A percentile compares a stretch with the other conserved stretches of the same genome.
phyloP scores from a whole-genome alignment of 2,888 invertebrate genomes.

The Pyrrhia umbra region DNA sequence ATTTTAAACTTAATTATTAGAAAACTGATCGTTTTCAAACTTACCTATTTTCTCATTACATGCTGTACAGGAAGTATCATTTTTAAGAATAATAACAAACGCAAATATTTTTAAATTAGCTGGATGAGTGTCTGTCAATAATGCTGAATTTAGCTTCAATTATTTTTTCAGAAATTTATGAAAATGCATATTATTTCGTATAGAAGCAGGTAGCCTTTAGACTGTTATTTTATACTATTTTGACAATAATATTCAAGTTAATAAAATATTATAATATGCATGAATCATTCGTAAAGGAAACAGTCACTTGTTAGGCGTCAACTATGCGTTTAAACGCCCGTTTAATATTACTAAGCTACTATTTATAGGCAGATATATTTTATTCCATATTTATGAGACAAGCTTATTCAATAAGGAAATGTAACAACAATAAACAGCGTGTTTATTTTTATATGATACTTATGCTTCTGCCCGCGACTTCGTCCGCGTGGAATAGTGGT shows the following conservation, averaged over 20 bases:
- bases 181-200: too few species aligned
- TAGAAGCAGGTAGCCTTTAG: not conserved
- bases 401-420: not conserved
- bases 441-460: too few species aligned
- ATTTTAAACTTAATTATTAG: not conserved
- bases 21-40: too few species aligned
- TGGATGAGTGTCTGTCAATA: too few species aligned
- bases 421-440: not conserved
- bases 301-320: constrained; percentile 22
- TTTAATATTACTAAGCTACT: constrained; percentile 29
- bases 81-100: too few species aligned
- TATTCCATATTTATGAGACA: not conserved
- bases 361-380: constrained; percentile 28
- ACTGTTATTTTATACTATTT: not conserved
- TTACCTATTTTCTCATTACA: too few species aligned
- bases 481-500: too few species aligned
- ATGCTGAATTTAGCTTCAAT: too few species aligned
- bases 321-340: constrained; percentile 20
- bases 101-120: too few species aligned
- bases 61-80: too few species aligned
- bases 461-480: too few species aligned
- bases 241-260: constrained; percentile 7
- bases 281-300: constrained; percentile 36
- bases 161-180: too few species aligned
- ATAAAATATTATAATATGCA: not conserved